Evolutionary conservation across 2,888 invertebrate species (phyloP), one percentile per base, ranked within the genome.

Genomic region (Ophraella communa): DNA sequence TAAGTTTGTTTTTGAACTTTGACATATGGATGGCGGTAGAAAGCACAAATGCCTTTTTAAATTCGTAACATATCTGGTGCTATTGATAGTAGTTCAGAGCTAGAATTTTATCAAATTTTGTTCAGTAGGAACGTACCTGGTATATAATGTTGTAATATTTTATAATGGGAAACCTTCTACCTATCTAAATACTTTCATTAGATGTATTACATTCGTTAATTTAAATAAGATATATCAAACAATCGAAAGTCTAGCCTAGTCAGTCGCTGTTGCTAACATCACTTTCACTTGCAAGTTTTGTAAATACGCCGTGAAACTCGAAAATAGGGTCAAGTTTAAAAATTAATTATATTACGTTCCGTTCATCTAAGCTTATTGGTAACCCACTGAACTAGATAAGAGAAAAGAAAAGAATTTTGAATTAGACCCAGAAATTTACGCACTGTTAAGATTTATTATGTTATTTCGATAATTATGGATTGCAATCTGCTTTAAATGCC

Each of bases 241-340:
- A 47, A 47, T 47, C 47, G 47, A 23, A 4, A 47, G 47, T 47
- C 47, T 47, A 21, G 47, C 23, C n/a, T 47, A 47, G 47, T n/a
- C n/a, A 5, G n/a, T 47, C 18, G 4, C 4, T 21, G 20, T 10
- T 4, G 11, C 21, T 23, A 47, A 47, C 45, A 47, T 47, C 47
- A 47, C 47, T 47, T 47, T 47, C 47, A 47, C 47, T 47, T 23
- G 5, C 11, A 47, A 47, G 21, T 47, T 47, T 47, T 47, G 47
- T 47, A 47, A 47, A 47, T 47, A 47, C 47, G n/a, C 4, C 20
- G 20, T 11, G 14, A 45, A 21, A 45, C 45, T 21, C 7, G 23
- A 11, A 23, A 47, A 47, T 47, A 47, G 47, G 47, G 47, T 47
- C 47, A 47, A 47, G 47, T 47, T 47, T 47, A 47, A 47, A 47